Evolutionary conservation across 2,888 invertebrate species (phyloP).

Genomic region (Apamea epomidion): DNA sequence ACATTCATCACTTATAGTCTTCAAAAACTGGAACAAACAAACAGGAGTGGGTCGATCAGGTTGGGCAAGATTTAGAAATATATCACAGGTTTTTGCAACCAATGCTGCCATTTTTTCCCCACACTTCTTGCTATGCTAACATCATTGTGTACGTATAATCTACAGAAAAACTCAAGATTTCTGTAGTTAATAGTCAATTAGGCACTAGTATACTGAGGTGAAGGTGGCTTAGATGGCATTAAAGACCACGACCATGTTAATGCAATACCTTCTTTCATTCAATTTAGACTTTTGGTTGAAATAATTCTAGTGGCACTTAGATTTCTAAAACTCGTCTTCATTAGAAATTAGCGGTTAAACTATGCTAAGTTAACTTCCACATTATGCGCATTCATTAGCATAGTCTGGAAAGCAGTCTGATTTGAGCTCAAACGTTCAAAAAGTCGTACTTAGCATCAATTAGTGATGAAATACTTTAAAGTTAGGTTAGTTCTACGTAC

Average conservation of each 20-base stretch:
- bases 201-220: background rate
- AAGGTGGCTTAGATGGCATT: slow-evolving; percentile 2
- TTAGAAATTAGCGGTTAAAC: slow-evolving; percentile 19
- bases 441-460: slow-evolving; percentile 55
- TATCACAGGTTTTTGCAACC: background rate
- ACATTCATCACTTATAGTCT: slow-evolving; percentile 35
- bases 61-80: slow-evolving; percentile 27
- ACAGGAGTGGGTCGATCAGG: slow-evolving; percentile 28
- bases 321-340: slow-evolving; percentile 22
- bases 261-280: background rate
- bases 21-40: slow-evolving; percentile 52
- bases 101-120: background rate
- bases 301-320: slow-evolving; percentile 14
- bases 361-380: slow-evolving; percentile 20
- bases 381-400: slow-evolving; percentile 52
- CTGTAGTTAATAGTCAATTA: slow-evolving; percentile 19
- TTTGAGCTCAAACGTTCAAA: slow-evolving; percentile 40
- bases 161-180: slow-evolving; percentile 7
- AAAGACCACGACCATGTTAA: background rate
- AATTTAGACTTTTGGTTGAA: background rate
- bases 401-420: slow-evolving; percentile 31
- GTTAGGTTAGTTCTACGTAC: slow-evolving; percentile 28
- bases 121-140: background rate
- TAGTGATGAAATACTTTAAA: slow-evolving; percentile 29
- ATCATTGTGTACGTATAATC: slow-evolving; percentile 7